A percentile compares a stretch with the other conserved stretches of the same genome.
These are phyloP conservation scores for Eupristina koningsbergeri DNA, from an alignment of 1,140 invertebrate species.

Conservation along the genomic window DNA sequence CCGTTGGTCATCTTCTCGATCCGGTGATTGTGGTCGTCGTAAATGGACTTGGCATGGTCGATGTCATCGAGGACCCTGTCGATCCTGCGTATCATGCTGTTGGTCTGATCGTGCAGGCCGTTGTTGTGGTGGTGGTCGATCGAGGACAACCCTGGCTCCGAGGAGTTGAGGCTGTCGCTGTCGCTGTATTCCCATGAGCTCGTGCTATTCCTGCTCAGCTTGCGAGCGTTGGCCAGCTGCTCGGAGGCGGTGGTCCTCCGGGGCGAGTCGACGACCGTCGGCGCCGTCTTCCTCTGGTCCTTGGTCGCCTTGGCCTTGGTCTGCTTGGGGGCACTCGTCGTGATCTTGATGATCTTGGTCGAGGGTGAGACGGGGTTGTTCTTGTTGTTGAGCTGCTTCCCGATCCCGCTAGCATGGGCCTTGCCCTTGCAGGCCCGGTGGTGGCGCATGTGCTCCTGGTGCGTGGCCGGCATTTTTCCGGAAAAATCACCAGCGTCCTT, in stretches of 20 bases:
- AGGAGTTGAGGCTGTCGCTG: constrained; percentile 74
- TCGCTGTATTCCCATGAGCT: constrained; percentile 75
- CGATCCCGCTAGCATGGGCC: constrained; percentile 79
- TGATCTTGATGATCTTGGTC: constrained; percentile 45
- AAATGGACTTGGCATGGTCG: constrained; percentile 47
- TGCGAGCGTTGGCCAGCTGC: constrained; percentile 50
- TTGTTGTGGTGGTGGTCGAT: constrained; percentile 35
- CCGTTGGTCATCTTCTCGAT: neutral
- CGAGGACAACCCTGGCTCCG: constrained; percentile 58
- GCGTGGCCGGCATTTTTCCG: constrained; percentile 73
- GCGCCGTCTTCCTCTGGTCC: constrained; percentile 42
- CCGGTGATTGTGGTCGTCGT: neutral
- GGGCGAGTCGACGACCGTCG: constrained; percentile 29
- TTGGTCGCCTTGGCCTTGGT: constrained; percentile 40
- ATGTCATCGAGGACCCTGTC: constrained; percentile 55
- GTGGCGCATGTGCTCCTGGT: constrained; percentile 74
- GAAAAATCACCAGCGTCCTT: neutral
- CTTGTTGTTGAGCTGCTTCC: constrained; percentile 64
- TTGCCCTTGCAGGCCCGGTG: constrained; percentile 82
- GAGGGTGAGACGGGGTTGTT: neutral
- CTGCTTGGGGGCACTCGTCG: constrained; percentile 34
- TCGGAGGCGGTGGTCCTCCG: constrained; percentile 15
- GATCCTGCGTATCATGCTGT: constrained; percentile 54
- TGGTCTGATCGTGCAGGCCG: constrained; percentile 50
- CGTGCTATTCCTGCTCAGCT: constrained; percentile 72